Evolutionary conservation across 2,797 vertebrate genomes (phyloP).

Genomic region (Myoxocephalus aenaeus): DNA sequence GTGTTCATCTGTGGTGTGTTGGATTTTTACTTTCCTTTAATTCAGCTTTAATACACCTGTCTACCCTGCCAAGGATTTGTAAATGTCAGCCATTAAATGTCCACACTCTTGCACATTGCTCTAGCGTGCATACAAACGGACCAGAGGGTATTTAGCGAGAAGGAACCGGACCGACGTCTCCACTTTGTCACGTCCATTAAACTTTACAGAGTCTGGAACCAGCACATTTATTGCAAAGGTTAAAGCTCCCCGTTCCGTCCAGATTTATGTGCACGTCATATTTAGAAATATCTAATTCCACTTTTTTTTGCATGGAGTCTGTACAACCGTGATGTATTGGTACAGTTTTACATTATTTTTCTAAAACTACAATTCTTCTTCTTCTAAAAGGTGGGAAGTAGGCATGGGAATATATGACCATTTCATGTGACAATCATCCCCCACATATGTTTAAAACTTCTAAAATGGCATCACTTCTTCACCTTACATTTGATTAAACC

Average conservation of each 20-base stretch:
- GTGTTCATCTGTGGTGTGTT: background rate
- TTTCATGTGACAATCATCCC: too few species aligned
- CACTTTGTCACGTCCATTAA: constrained; percentile 61
- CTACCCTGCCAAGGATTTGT: background rate
- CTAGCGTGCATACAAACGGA: constrained; percentile 12
- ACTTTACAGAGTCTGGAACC: constrained; percentile 49
- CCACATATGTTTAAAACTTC: too few species aligned
- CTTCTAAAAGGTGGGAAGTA: background rate
- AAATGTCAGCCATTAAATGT: constrained; percentile 45
- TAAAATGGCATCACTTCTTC: too few species aligned
- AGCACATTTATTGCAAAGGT: constrained; percentile 35
- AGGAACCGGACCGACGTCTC: constrained; percentile 40
- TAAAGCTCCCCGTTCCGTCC: constrained; percentile 5
- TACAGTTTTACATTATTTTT: background rate
- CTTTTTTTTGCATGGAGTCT: background rate
- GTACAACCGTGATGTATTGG: background rate
- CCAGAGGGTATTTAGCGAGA: constrained; percentile 34
- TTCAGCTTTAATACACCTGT: background rate
- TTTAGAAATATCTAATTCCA: background rate
- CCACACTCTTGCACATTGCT: constrained; percentile 4
- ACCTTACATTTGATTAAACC: too few species aligned
- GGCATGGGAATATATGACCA: too few species aligned
- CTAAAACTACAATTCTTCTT: background rate
- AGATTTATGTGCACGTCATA: constrained; percentile 18
- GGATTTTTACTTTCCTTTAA: background rate